phyloP scores from a whole-genome alignment of 2,888 invertebrate genomes.

The Harpagoxenus sublaevis region DNA sequence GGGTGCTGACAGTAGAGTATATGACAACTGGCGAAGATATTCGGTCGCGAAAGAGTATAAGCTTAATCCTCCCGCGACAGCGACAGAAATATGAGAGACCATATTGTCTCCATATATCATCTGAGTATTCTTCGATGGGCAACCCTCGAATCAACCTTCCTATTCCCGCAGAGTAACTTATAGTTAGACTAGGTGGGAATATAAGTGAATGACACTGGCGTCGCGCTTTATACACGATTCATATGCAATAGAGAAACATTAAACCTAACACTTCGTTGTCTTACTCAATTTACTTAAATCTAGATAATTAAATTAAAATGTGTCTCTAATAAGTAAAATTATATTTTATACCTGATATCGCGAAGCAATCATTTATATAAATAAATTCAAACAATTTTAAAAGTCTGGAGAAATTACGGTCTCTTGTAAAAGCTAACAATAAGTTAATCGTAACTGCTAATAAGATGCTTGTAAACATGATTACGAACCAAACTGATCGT shows the following conservation, averaged over 20 bases:
- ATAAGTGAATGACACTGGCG: constrained; percentile 50
- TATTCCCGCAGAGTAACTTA: constrained; percentile 46
- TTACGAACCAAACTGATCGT: background rate
- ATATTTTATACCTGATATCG: background rate
- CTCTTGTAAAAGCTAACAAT: background rate
- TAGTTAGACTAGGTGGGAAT: constrained; percentile 43
- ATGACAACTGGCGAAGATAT: constrained; percentile 82
- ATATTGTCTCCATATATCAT: constrained; percentile 82
- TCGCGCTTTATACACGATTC: background rate
- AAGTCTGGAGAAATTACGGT: background rate
- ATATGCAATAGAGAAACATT: background rate
- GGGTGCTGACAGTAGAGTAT: constrained; percentile 67
- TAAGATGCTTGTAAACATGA: background rate
- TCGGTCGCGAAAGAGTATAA: constrained; percentile 79
- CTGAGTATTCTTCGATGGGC: constrained; percentile 73
- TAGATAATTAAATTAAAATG: background rate
- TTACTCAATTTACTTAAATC: background rate
- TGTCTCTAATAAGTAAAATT: background rate
- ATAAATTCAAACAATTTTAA: constrained; percentile 10
- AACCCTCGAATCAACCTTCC: constrained; percentile 50
- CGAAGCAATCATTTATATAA: background rate
- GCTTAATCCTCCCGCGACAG: constrained; percentile 80
- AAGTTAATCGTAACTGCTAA: background rate
- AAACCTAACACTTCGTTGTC: background rate
- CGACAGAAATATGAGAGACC: constrained; percentile 79